These are phyloP conservation scores for Phortica magna DNA, from an alignment of 2,888 invertebrate species.

Conservation along the genomic window DNA sequence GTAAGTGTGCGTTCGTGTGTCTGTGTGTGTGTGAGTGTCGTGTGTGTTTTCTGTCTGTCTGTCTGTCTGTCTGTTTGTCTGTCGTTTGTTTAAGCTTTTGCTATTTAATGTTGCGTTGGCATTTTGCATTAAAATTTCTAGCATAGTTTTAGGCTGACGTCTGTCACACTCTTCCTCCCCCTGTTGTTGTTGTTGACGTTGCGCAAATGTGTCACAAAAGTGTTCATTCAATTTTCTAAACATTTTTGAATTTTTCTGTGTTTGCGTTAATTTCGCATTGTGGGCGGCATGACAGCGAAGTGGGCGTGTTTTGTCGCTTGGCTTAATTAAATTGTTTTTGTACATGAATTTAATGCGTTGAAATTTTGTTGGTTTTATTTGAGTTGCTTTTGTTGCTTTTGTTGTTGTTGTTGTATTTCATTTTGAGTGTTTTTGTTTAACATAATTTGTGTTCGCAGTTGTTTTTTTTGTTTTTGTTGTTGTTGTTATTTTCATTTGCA, in stretches of 20 bases:
- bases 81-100: neutral
- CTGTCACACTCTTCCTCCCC: neutral
- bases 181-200: neutral
- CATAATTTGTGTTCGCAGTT: constrained; percentile 28
- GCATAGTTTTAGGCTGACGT: constrained; percentile 59
- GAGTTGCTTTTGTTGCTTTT: neutral
- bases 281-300: neutral
- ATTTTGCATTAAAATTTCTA: constrained; percentile 68
- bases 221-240: constrained; percentile 24
- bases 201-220: constrained; percentile 23
- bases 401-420: neutral
- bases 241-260: neutral
- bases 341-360: neutral
- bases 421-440: constrained; percentile 26
- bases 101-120: constrained; percentile 42
- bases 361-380: neutral
- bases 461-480: neutral
- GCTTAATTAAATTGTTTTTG: constrained; percentile 12
- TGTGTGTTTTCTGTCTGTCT: neutral
- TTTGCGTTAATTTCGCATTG: neutral
- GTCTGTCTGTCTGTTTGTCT: neutral
- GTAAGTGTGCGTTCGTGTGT: neutral
- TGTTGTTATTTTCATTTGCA: neutral
- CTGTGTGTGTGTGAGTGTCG: constrained; percentile 2
- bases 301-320: neutral